Percentiles rank a stretch among this genome's conserved stretches.
phyloP scores from a whole-genome alignment of 2,797 vertebrate genomes.

The Cheirogaleus major region DNA sequence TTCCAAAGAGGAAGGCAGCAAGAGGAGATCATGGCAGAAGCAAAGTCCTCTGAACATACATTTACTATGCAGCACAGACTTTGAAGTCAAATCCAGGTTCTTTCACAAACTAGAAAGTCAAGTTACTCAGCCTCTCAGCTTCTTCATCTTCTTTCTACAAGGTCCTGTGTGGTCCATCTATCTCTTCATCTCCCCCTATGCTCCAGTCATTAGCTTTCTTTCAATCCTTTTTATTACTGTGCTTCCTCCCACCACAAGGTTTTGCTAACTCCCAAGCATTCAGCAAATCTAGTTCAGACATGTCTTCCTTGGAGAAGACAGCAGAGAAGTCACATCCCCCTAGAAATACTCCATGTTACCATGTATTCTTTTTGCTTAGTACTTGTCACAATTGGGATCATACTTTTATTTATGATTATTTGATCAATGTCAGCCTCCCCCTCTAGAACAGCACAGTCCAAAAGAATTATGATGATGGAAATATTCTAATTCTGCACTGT shows the following conservation, averaged over 20 bases:
- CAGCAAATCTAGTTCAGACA: slow-evolving; percentile 21
- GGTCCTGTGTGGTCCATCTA: neutral
- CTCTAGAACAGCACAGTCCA: neutral
- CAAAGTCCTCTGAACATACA: neutral
- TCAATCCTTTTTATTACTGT: slow-evolving; percentile 26
- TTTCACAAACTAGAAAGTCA: neutral
- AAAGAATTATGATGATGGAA: neutral
- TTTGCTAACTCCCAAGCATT: neutral
- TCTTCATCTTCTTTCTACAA: neutral
- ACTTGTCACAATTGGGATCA: neutral
- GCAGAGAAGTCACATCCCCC: neutral
- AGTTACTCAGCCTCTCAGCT: neutral
- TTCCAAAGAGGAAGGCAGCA: neutral
- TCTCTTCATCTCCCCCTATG: neutral
- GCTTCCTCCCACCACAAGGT: neutral
- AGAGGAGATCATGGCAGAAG: neutral
- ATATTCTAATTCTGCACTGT: neutral
- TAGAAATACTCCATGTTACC: neutral
- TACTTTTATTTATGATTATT: neutral
- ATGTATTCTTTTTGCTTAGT: neutral
- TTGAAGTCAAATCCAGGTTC: neutral
- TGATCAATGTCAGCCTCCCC: neutral
- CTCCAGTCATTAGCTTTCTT: neutral
- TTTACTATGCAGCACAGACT: neutral
- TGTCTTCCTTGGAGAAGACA: neutral